phyloP scores from a whole-genome alignment of 2,113 vertebrate genomes.

The Cygnus buccinator region DNA sequence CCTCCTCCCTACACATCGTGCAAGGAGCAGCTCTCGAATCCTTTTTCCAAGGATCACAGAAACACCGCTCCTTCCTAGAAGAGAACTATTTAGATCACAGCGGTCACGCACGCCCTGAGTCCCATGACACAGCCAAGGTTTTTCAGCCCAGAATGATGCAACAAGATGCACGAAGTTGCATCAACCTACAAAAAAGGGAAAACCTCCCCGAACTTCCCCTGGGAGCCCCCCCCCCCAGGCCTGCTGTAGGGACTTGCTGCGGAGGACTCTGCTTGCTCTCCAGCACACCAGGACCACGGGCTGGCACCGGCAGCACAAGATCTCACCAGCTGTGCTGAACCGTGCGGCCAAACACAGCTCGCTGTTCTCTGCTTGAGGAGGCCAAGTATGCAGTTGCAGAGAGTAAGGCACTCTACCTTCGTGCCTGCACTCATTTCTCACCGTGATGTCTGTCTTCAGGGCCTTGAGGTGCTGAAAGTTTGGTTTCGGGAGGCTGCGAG shows the following conservation, averaged over 20 bases:
- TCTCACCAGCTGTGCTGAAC: neutral
- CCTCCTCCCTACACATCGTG: neutral
- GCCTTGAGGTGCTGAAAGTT: neutral
- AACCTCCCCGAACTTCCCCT: neutral
- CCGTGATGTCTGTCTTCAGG: neutral
- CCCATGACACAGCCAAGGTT: neutral
- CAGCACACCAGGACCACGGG: fast-evolving
- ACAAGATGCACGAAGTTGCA: fast-evolving
- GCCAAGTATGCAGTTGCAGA: fast-evolving
- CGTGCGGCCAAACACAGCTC: fast-evolving
- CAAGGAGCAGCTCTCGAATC: neutral
- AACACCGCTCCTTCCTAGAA: neutral
- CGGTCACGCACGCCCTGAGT: fast-evolving
- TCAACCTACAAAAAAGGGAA: neutral
- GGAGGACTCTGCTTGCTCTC: neutral
- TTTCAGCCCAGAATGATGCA: neutral
- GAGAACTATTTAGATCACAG: neutral
- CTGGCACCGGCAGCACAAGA: neutral
- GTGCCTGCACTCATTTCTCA: fast-evolving
- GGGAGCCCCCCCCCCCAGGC: neutral
- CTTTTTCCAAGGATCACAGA: neutral
- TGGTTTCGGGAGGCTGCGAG: neutral
- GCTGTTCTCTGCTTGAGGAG: neutral
- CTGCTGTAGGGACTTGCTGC: neutral
- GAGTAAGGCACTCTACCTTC: neutral